phyloP scores from a whole-genome alignment of 2,113 vertebrate genomes.

The Rhagologus leucostigma region DNA sequence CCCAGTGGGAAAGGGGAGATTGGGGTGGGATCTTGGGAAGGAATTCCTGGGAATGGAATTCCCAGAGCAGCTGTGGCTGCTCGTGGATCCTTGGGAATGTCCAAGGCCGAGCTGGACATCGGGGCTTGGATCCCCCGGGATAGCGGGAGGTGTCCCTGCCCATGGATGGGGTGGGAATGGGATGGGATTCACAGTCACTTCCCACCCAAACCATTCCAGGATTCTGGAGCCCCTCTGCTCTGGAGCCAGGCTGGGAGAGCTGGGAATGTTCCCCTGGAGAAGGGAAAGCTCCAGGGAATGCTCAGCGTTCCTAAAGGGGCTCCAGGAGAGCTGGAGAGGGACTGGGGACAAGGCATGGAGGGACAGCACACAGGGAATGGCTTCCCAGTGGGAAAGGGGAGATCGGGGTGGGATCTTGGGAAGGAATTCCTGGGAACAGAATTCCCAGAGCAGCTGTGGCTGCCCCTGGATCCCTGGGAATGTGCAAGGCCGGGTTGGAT shows the following conservation, averaged over 20 bases:
- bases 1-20: not conserved
- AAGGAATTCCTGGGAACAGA: not conserved
- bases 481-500: not conserved
- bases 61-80: not conserved
- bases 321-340: too few species aligned
- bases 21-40: not conserved
- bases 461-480: not conserved
- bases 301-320: too few species aligned
- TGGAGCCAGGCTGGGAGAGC: too few species aligned
- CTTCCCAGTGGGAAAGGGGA: not conserved
- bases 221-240: too few species aligned
- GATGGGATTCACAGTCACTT: too few species aligned
- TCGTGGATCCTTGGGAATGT: not conserved
- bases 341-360: too few species aligned
- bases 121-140: not conserved
- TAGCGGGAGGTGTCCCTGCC: fast-evolving
- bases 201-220: too few species aligned
- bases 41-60: not conserved
- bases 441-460: not conserved
- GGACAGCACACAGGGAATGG: too few species aligned
- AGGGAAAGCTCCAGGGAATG: too few species aligned
- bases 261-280: too few species aligned
- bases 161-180: too few species aligned
- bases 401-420: not conserved
- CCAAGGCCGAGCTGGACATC: not conserved